Percentiles rank a stretch among this genome's conserved stretches.
phyloP scores from a whole-genome alignment of 2,888 invertebrate species.

The Oligia fasciuncula region DNA sequence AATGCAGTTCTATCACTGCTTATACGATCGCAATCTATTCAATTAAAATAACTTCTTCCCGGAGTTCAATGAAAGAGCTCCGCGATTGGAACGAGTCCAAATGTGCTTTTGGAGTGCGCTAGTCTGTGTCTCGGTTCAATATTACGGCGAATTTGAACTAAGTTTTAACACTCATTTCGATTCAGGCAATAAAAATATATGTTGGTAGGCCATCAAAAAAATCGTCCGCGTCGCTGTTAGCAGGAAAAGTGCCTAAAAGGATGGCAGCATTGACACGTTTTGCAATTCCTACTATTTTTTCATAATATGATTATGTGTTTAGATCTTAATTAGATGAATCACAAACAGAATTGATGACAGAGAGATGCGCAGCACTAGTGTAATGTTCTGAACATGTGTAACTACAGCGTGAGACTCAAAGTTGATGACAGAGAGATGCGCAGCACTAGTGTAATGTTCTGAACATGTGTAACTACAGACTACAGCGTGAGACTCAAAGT shows the following conservation, averaged over 20 bases:
- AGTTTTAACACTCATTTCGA: slow-evolving; percentile 16
- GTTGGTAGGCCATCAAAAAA: neutral
- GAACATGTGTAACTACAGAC: neutral
- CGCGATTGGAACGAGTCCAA: slow-evolving; percentile 37
- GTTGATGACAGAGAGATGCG: neutral
- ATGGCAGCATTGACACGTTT: too few species aligned
- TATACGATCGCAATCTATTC: slow-evolving; percentile 8
- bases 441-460: neutral
- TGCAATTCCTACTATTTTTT: too few species aligned
- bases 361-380: neutral
- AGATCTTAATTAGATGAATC: neutral
- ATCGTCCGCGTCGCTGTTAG: too few species aligned
- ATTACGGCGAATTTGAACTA: neutral
- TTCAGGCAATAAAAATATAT: neutral
- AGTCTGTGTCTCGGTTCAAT: neutral
- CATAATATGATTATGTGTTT: too few species aligned
- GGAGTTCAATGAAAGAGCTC: slow-evolving; percentile 16
- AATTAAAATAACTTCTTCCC: slow-evolving; percentile 25
- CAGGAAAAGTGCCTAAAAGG: too few species aligned
- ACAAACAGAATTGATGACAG: neutral
- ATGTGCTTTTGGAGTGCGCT: slow-evolving; percentile 11
- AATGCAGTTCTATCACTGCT: neutral
- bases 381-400: neutral
- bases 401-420: neutral
- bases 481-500: neutral